Evolutionary conservation across 2,888 invertebrate species (phyloP).

Genomic region (Hyposoter didymator): DNA sequence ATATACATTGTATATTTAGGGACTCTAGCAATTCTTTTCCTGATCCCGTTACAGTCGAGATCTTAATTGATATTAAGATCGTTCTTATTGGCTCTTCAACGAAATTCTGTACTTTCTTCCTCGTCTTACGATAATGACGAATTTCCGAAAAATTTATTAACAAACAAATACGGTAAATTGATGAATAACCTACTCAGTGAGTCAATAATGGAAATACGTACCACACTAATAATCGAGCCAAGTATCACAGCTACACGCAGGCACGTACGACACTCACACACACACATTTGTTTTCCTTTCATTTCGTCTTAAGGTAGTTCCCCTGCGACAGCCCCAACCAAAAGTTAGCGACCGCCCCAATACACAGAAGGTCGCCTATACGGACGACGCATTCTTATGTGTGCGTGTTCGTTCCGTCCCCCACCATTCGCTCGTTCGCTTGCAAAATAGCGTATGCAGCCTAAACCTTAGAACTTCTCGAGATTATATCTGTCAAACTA

Average conservation of each 20-base stretch:
- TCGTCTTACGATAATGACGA: neutral
- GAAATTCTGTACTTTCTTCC: neutral
- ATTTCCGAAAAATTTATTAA: neutral
- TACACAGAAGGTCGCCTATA: too few species aligned
- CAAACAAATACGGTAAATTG: neutral
- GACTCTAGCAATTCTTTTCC: conserved; percentile 17
- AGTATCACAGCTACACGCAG: neutral
- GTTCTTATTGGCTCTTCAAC: neutral
- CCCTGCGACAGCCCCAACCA: too few species aligned
- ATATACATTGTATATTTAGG: conserved; percentile 16
- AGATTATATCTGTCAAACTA: too few species aligned
- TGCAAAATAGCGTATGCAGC: too few species aligned
- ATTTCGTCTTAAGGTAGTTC: too few species aligned
- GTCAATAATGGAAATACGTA: neutral
- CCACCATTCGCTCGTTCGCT: too few species aligned
- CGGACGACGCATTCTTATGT: too few species aligned
- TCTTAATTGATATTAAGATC: conserved; percentile 26
- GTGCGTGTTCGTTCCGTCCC: too few species aligned
- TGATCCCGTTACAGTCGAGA: conserved; percentile 26
- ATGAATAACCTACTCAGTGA: neutral
- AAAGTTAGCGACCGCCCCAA: too few species aligned
- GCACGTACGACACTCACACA: neutral
- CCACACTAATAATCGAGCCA: neutral
- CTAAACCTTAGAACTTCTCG: too few species aligned
- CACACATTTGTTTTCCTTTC: conserved; percentile 9